Evolutionary conservation across 2,888 invertebrate species (phyloP).

Genomic region (Galerucella calmariensis): DNA sequence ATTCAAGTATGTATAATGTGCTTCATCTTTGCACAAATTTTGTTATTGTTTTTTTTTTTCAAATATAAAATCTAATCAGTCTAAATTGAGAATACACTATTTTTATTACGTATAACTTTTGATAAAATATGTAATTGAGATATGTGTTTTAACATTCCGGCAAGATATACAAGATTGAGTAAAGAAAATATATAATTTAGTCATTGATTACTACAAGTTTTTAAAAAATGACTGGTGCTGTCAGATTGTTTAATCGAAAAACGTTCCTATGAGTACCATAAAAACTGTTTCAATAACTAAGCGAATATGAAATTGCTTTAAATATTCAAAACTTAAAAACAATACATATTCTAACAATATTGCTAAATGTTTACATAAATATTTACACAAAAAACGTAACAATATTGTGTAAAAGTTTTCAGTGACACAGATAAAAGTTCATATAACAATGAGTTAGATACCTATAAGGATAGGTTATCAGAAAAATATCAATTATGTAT

Average conservation of each 20-base stretch:
- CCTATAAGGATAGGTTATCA: no score
- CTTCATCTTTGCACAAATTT: not conserved
- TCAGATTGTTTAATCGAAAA: not conserved
- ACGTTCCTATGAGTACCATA: not conserved
- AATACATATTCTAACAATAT: constrained; percentile 4
- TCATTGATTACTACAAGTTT: not conserved
- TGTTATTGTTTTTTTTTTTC: not conserved
- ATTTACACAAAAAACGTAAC: constrained; percentile 10
- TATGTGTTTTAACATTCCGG: constrained; percentile 1
- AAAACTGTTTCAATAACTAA: not conserved
- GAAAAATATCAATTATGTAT: no score
- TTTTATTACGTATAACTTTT: constrained; percentile 8
- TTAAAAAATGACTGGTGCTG: not conserved
- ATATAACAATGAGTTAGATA: not conserved
- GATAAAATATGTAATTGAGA: constrained; percentile 6
- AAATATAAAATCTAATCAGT: constrained; percentile 2
- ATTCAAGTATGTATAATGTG: not conserved
- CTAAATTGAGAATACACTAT: constrained; percentile 7
- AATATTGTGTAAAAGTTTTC: constrained; percentile 5
- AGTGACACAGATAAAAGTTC: not conserved
- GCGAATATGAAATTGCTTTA: not conserved
- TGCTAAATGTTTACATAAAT: not conserved
- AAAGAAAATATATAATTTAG: not conserved
- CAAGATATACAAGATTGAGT: not conserved
- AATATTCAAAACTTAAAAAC: not conserved